These are phyloP conservation scores for Gymnocypris eckloni DNA, from an alignment of 2,797 vertebrate genomes.

Conservation along the genomic window DNA sequence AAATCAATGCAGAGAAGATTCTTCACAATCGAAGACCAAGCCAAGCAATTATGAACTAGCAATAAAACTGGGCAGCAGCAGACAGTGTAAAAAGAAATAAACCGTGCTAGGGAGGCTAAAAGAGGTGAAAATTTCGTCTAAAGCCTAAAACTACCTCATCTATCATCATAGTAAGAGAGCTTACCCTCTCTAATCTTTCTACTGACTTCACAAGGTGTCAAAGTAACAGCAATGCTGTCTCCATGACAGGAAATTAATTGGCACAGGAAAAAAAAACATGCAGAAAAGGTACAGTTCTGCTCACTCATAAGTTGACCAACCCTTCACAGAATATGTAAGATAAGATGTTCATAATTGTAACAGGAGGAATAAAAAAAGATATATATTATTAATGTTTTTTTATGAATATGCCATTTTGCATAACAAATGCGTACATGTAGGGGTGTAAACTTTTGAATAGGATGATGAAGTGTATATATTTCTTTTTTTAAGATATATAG, in stretches of 20 bases:
- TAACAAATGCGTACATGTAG: neutral
- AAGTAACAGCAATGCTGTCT: constrained; percentile 13
- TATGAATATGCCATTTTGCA: neutral
- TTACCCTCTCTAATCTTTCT: constrained; percentile 23
- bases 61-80: constrained; percentile 54
- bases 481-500: neutral
- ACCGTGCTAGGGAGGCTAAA: constrained; percentile 22
- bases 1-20: constrained; percentile 49
- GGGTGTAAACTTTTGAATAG: neutral
- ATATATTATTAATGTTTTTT: too few species aligned
- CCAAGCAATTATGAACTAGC: constrained; percentile 56
- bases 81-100: constrained; percentile 14
- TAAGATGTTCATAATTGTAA: neutral
- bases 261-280: neutral
- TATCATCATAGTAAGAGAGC: constrained; percentile 25
- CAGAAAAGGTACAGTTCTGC: constrained; percentile 3
- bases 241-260: constrained; percentile 16
- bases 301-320: neutral
- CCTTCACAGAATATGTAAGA: neutral
- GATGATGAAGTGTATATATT: neutral
- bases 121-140: constrained; percentile 36
- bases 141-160: constrained; percentile 42
- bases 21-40: constrained; percentile 50
- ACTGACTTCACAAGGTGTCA: constrained; percentile 20
- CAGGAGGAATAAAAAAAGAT: neutral